phyloP scores from a whole-genome alignment of 2,797 vertebrate genomes.

The Myripristis jacobus region DNA sequence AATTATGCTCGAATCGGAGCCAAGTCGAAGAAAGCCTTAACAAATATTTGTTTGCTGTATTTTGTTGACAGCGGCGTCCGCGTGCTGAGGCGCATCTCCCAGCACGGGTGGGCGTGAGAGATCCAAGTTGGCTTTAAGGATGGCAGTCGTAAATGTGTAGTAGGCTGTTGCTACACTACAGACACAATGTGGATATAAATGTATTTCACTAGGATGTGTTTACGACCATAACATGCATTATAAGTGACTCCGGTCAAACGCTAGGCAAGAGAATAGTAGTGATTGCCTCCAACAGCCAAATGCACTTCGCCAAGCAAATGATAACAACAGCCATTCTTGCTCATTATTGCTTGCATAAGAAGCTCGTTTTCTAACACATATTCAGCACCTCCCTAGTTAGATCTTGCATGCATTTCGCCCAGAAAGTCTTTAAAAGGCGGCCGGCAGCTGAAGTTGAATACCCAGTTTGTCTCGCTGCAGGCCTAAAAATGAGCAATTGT shows the following conservation, averaged over 20 bases:
- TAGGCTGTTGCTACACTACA: slow-evolving; percentile 18
- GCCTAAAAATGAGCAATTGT: slow-evolving; percentile 56
- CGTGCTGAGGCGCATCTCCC: slow-evolving; percentile 73
- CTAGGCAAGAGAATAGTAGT: neutral
- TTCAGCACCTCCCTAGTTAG: neutral
- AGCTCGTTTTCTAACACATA: slow-evolving; percentile 2
- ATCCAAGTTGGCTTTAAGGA: slow-evolving; percentile 63
- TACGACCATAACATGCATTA: neutral
- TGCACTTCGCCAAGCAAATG: slow-evolving; percentile 36
- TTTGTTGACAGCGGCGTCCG: slow-evolving; percentile 78
- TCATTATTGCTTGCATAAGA: slow-evolving; percentile 11
- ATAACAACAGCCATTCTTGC: slow-evolving; percentile 55
- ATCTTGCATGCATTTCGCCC: slow-evolving; percentile 4
- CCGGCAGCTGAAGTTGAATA: slow-evolving; percentile 9
- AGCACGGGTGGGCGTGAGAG: slow-evolving; percentile 82
- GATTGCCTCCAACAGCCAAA: slow-evolving; percentile 9
- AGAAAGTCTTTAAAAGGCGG: slow-evolving; percentile 5
- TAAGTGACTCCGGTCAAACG: slow-evolving; percentile 22
- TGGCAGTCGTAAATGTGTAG: slow-evolving; percentile 47
- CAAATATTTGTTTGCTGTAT: slow-evolving; percentile 26
- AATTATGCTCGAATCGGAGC: neutral
- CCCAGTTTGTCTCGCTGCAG: slow-evolving; percentile 16
- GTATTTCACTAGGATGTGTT: accelerated
- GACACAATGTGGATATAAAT: neutral
- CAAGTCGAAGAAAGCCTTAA: neutral